phyloP scores from a whole-genome alignment of 2,888 invertebrate species.

The Taphrorychus bicolor region DNA sequence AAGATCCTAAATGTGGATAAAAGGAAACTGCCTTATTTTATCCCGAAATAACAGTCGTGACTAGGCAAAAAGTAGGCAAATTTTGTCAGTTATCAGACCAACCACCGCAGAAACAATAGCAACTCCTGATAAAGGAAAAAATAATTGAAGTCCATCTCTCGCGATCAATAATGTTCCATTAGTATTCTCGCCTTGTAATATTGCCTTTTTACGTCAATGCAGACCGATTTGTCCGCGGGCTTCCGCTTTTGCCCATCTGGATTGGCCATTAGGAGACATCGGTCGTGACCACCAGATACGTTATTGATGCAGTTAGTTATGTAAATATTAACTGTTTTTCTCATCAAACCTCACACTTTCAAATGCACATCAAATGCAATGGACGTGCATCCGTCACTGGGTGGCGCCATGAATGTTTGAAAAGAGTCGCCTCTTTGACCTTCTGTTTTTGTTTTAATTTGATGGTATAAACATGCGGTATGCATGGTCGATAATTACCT shows the following conservation, averaged over 20 bases:
- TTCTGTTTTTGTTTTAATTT: conserved; percentile 2
- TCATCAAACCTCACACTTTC: conserved; percentile 16
- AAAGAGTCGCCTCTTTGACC: conserved; percentile 1
- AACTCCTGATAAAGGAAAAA: not conserved
- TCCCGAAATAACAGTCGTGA: too few relatives aligned
- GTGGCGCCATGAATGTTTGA: conserved; percentile 26
- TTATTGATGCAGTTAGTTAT: conserved; percentile 21
- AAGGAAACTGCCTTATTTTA: too few relatives aligned
- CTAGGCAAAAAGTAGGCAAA: too few relatives aligned
- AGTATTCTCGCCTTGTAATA: not conserved
- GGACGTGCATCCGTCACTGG: conserved; percentile 23
- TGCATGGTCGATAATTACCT: not conserved
- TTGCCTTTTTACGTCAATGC: not conserved
- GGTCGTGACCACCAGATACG: not conserved
- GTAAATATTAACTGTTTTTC: conserved; percentile 25
- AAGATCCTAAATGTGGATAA: too few relatives aligned
- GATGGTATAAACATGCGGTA: not conserved
- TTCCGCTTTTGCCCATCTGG: not conserved
- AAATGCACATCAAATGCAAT: conserved; percentile 20
- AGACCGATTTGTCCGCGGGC: not conserved
- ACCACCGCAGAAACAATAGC: not conserved
- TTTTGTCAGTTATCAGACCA: too few relatives aligned
- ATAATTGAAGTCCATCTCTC: not conserved
- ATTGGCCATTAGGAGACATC: not conserved
- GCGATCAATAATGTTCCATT: not conserved